Conservation (phyloP, 1,140 invertebrate genomes). For the Pachypsylla venusta region DNA sequence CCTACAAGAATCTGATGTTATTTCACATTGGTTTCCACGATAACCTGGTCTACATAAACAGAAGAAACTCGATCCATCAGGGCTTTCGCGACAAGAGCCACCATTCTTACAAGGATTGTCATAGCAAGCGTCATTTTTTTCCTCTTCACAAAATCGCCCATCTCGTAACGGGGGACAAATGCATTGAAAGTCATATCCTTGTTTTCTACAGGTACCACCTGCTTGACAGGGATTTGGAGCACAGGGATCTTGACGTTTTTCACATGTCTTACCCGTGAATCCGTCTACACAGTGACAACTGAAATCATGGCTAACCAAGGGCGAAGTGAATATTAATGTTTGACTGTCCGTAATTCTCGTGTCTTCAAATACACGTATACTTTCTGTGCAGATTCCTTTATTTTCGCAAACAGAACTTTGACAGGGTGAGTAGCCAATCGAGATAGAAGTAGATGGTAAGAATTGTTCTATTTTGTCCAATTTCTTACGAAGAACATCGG, state of each 20-base stretch:
- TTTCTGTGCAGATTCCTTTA: conserved; percentile 55
- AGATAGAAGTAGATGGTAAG: conserved; percentile 39
- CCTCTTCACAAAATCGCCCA: conserved; percentile 67
- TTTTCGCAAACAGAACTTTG: conserved; percentile 51
- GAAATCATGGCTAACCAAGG: conserved; percentile 57
- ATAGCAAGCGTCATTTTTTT: conserved; percentile 64
- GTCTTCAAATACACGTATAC: conserved; percentile 48
- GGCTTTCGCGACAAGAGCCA: conserved; percentile 72
- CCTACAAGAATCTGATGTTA: conserved; percentile 66
- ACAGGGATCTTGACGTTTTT: conserved; percentile 74
- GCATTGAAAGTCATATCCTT: conserved; percentile 70
- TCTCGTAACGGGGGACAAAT: conserved; percentile 57
- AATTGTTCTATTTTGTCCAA: conserved; percentile 43
- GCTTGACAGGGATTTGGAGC: conserved; percentile 73
- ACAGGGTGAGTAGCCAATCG: conserved; percentile 58
- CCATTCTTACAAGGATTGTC: conserved; percentile 76
- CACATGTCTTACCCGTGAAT: conserved; percentile 61
- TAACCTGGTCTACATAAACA: conserved; percentile 79
- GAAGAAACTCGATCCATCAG: conserved; percentile 72
- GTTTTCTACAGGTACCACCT: conserved; percentile 62
- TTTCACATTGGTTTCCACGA: conserved; percentile 73
- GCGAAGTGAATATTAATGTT: conserved; percentile 61
- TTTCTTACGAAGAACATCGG: conserved; percentile 45
- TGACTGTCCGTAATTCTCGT: conserved; percentile 59
- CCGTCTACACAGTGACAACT: conserved; percentile 62